Percentiles rank a stretch among this genome's conserved stretches.
These are phyloP conservation scores for Eupristina koningsbergeri DNA, from an alignment of 1,140 invertebrate species.

Conservation along the genomic window DNA sequence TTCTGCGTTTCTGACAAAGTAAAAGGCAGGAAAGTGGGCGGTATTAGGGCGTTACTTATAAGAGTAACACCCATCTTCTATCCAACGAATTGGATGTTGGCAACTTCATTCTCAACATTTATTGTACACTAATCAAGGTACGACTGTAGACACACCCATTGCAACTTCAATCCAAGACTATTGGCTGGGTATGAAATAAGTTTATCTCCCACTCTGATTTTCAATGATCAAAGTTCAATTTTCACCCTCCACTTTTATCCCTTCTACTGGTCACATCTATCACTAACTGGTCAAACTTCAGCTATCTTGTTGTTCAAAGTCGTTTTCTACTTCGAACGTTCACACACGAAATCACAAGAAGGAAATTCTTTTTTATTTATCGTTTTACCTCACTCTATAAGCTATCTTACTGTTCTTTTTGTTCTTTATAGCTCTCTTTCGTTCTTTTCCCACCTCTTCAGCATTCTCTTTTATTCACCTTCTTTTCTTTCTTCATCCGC, in stretches of 20 bases:
- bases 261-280: not conserved
- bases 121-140: not conserved
- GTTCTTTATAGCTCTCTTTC: constrained; percentile 41
- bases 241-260: not conserved
- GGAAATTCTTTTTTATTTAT: constrained; percentile 48
- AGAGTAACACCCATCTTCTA: not conserved
- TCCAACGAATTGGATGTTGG: not conserved
- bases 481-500: constrained; percentile 4
- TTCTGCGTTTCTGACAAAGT: constrained; percentile 62
- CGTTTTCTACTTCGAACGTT: constrained; percentile 26
- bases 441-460: constrained; percentile 35
- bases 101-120: not conserved
- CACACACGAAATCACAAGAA: not conserved
- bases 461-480: constrained; percentile 20
- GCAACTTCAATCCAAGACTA: too few relatives aligned
- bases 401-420: constrained; percentile 2
- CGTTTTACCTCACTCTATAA: constrained; percentile 32
- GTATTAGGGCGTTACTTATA: constrained; percentile 25
- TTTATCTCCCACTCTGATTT: not conserved
- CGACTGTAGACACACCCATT: not conserved
- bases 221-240: not conserved
- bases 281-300: constrained; percentile 36
- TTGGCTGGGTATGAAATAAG: not conserved
- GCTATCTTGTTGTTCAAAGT: constrained; percentile 34
- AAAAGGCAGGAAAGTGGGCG: constrained; percentile 63